Conservation (phyloP, 2,888 invertebrate genomes). For the Melanchra persicariae region DNA sequence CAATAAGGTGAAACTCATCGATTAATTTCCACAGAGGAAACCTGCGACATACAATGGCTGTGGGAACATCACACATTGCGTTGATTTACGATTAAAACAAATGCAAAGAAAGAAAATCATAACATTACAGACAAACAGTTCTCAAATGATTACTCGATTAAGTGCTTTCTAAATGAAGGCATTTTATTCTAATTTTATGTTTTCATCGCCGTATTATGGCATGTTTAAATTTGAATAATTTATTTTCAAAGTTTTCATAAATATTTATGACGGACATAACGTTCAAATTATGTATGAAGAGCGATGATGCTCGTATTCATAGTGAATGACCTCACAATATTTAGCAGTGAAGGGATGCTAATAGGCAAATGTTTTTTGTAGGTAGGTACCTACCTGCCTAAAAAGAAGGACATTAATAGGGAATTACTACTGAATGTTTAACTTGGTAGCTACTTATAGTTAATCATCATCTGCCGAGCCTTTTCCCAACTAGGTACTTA, state of each 20-base stretch:
- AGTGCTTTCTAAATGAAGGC: conserved; percentile 45
- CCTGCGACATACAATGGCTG: conserved; percentile 75
- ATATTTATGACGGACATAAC: conserved; percentile 41
- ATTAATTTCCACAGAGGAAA: conserved; percentile 77
- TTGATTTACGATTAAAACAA: conserved; percentile 55
- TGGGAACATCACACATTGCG: conserved; percentile 68
- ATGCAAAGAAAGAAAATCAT: conserved; percentile 43
- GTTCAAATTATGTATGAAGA: conserved; percentile 41
- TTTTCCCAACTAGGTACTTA: too few species aligned
- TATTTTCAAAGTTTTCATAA: conserved; percentile 25
- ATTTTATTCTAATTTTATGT: conserved; percentile 31
- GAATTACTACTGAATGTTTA: not conserved
- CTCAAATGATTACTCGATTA: conserved; percentile 33
- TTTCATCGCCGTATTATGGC: conserved; percentile 33
- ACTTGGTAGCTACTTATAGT: too few species aligned
- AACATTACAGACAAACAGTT: conserved; percentile 7
- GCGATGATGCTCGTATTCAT: conserved; percentile 15
- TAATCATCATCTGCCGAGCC: too few species aligned
- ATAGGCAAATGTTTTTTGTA: not conserved
- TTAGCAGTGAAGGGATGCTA: not conserved
- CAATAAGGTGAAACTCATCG: conserved; percentile 86
- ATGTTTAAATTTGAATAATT: conserved; percentile 48
- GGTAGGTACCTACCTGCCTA: not conserved
- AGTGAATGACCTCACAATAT: conserved; percentile 18
- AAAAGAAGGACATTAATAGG: not conserved